Percentiles rank a stretch among this genome's conserved stretches.
phyloP scores from a whole-genome alignment of 30 jellyfish, hydroid and myxozoan genomes.

The Haliclystus octoradiatus region DNA sequence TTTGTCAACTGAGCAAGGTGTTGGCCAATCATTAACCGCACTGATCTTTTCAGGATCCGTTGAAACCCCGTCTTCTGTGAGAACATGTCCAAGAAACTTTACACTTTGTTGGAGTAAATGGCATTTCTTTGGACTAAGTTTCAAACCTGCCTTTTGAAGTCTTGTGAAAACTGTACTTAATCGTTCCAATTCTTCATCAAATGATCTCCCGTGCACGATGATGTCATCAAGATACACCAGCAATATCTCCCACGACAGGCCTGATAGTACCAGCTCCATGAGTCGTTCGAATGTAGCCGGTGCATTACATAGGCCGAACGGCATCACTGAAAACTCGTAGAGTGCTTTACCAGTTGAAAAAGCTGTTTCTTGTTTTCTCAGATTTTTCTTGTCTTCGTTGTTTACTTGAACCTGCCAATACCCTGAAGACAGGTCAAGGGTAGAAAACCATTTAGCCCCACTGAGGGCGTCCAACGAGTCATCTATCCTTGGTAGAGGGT shows the following conservation, averaged over 20 bases:
- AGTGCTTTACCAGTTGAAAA: constrained; percentile 12
- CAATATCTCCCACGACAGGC: too few relatives aligned
- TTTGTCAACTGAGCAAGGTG: constrained; percentile 7
- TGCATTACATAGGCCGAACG: neutral
- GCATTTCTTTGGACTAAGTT: constrained; percentile 23
- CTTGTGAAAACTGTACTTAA: constrained; percentile 15
- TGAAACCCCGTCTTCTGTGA: constrained; percentile 18
- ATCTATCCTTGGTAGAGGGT: constrained; percentile 30
- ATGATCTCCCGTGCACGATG: constrained; percentile 20
- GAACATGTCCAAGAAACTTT: constrained; percentile 30
- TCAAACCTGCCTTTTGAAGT: constrained; percentile 24
- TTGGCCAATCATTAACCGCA: constrained; percentile 15
- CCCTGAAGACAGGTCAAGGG: constrained; percentile 38
- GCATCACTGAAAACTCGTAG: neutral
- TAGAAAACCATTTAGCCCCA: constrained; percentile 32
- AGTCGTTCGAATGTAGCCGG: constrained; percentile 16
- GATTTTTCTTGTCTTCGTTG: constrained; percentile 12
- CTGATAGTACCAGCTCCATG: constrained; percentile 8
- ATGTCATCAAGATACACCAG: constrained; percentile 21
- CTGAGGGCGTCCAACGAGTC: constrained; percentile 36
- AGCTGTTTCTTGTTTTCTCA: too few relatives aligned
- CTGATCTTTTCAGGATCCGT: constrained; percentile 21
- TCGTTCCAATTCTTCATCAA: constrained; percentile 27
- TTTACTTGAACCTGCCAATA: constrained; percentile 45
- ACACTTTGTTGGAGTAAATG: constrained; percentile 22